Conservation (phyloP, 2,888 invertebrate genomes). For the Autographa gamma region DNA sequence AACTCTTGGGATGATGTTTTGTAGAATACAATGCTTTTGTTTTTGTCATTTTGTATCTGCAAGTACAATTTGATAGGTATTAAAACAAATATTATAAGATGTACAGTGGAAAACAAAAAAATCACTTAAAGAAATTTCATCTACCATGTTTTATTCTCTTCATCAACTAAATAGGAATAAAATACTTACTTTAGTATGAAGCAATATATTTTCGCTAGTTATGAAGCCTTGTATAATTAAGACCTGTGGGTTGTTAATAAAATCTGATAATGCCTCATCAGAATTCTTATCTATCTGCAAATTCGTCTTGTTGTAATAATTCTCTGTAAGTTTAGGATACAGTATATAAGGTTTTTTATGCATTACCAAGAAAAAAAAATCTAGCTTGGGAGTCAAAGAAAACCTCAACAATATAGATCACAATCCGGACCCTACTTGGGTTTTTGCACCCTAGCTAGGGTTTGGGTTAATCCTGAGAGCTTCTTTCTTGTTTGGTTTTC, state of each 20-base stretch:
- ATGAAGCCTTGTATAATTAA: conserved; percentile 73
- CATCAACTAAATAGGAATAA: neutral
- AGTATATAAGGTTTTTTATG: neutral
- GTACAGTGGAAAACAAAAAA: neutral
- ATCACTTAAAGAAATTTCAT: no score
- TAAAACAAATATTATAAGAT: neutral
- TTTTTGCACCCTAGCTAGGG: no score
- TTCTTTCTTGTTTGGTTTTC: no score
- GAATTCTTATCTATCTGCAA: conserved; percentile 67
- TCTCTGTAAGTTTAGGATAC: conserved; percentile 68
- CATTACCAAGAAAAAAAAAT: neutral
- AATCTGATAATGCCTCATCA: conserved; percentile 76
- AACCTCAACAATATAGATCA: no score
- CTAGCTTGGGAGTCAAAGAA: no score
- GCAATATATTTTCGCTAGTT: conserved; percentile 63
- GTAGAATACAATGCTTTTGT: conserved; percentile 82
- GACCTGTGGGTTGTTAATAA: conserved; percentile 79
- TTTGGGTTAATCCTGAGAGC: no score
- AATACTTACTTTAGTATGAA: conserved; percentile 68
- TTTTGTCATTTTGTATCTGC: conserved; percentile 72
- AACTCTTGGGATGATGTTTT: conserved; percentile 74
- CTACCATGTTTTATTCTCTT: neutral
- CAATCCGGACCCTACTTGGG: no score
- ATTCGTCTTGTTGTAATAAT: conserved; percentile 69
- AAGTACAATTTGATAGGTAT: conserved; percentile 43